A percentile compares a stretch with the other conserved stretches of the same genome.
phyloP scores from a whole-genome alignment of 2,888 invertebrate genomes.

The Tetropium fuscum region DNA sequence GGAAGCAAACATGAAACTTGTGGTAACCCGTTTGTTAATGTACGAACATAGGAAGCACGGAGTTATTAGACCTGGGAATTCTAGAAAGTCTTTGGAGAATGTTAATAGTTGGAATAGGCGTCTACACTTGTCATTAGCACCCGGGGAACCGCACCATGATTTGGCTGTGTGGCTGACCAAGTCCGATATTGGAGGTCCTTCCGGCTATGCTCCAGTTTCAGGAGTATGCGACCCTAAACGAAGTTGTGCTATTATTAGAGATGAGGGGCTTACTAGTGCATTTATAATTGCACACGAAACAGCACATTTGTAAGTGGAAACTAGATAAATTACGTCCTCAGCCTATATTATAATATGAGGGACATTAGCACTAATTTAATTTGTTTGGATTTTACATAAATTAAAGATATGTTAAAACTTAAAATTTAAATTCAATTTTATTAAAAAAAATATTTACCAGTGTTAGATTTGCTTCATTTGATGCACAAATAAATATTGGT shows the following conservation, averaged over 20 bases:
- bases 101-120: constrained; percentile 79
- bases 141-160: constrained; percentile 70
- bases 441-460: too few species aligned
- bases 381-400: background rate
- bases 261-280: constrained; percentile 84
- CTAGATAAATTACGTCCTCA: background rate
- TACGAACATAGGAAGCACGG: constrained; percentile 73
- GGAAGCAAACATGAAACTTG: constrained; percentile 78
- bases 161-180: constrained; percentile 82
- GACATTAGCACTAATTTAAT: background rate
- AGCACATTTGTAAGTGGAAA: constrained; percentile 76
- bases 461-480: too few species aligned
- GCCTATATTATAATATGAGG: background rate
- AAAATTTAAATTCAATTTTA: too few species aligned
- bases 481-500: too few species aligned
- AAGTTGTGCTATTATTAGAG: constrained; percentile 80
- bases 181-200: constrained; percentile 79
- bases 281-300: constrained; percentile 87
- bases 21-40: constrained; percentile 76
- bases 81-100: constrained; percentile 78
- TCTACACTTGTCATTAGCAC: constrained; percentile 65
- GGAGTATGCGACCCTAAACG: constrained; percentile 79
- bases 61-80: constrained; percentile 71
- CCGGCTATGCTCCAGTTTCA: constrained; percentile 83
- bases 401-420: too few species aligned